Percentiles rank a stretch among this genome's conserved stretches.
phyloP scores from a whole-genome alignment of 2,797 vertebrate genomes.

The Thripadectes ignobilis region DNA sequence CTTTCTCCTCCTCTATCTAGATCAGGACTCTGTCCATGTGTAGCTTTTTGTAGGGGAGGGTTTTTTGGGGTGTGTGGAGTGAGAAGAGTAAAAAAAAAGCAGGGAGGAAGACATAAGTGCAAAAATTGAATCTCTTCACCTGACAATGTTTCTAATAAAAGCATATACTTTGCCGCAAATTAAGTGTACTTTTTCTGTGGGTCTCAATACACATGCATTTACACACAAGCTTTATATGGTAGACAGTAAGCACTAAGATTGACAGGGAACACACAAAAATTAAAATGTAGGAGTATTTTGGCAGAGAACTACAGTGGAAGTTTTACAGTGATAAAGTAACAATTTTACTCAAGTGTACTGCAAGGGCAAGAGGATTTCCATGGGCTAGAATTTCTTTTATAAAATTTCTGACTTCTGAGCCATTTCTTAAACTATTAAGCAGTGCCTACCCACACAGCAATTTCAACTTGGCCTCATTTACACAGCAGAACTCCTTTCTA shows the following conservation, averaged over 20 bases:
- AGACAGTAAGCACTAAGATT: not conserved
- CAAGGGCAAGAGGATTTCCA: not conserved
- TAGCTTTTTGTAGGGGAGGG: not conserved
- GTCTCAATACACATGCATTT: not conserved
- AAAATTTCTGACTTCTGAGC: not conserved
- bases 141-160: not conserved
- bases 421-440: not conserved
- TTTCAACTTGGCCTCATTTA: not conserved
- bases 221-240: not conserved
- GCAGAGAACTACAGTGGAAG: not conserved
- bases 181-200: not conserved
- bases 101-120: not conserved
- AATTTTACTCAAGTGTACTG: not conserved
- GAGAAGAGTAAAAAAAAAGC: not conserved
- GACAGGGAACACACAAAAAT: not conserved
- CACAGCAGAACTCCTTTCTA: not conserved
- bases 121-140: not conserved
- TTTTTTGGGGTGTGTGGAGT: fast-evolving
- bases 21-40: not conserved
- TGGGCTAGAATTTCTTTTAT: not conserved
- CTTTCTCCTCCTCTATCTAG: not conserved
- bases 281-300: not conserved
- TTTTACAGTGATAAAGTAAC: not conserved
- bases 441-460: not conserved
- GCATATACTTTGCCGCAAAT: not conserved